Base-by-base conservation (phyloP, 1,140 invertebrate genomes). In the Eulimnadia texana region DNA sequence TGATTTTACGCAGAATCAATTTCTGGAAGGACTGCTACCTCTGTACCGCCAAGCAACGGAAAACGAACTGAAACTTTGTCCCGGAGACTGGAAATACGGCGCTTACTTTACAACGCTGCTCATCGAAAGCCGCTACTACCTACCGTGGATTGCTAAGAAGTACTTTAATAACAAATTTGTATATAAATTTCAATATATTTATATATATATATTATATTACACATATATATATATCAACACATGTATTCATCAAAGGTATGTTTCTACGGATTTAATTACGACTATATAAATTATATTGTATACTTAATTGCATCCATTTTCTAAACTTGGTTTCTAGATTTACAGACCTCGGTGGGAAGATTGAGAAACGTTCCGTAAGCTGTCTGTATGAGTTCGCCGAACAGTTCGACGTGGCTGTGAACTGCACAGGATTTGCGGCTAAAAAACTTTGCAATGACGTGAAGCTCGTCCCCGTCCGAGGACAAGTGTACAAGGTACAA, bases 381-480 rank as follows among this genome's bases (percentile, higher is more conserved):
- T 80, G 74, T 53, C 79, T 90, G 29, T 68, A 73, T 3, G 79
- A 85, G 51, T 68, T 88, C 42, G 70, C 69, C 1, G 64, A 73
- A 16, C 68, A 82, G 51, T 92, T 79, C 70, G 84, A 95, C 72
- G 72, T 91, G 2, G 76, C 94, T 27, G 80, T 97, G 1, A 98
- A 97, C 71, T 96, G 93, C 69, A 80, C 84, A 0, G 93, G 93
- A 2, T 73, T 95, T 33, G 88, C 86, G 3, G 83, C 91, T 11
- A 82, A 82, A 69, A 71, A 79, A 65, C 74, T 98, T 22, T 86
- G 85, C 64, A 75, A 80, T 28, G 93, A 97, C 72, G 69, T 75
- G 59, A 78, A 81, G 68, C 67, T 96, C 20, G 81, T 88, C 33
- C 85, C 93, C 0, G 81, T 96, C n/a, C 79, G 88, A 61, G 93